Base-by-base conservation (phyloP, 2,888 invertebrate genomes). In the Tuberolachnus salignus region DNA sequence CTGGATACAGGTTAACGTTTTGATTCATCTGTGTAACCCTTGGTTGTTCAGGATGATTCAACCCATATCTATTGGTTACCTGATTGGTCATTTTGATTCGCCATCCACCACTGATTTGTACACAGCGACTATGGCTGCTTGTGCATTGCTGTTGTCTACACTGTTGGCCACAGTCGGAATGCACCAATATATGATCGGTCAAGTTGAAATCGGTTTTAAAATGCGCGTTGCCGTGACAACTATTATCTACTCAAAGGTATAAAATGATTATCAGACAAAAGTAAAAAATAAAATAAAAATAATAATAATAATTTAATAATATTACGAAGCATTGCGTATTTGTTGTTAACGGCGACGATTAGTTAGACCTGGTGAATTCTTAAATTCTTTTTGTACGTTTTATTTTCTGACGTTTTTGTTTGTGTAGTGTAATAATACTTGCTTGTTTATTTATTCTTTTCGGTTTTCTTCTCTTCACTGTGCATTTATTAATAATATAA, bases 131-230 rank as follows among this genome's bases (percentile, higher is more conserved):
- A 85, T 92, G 69, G 94, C 92, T 85, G 93, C 94, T 1, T 88
- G 87, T 0, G 91, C 90, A 3, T 90, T 95, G 46, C 89, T 93
- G 16, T 83, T 91, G 23, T 92, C 92, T 83, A 92, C 93, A 0
- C 90, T 91, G 0, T 84, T 92, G 64, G 92, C 92, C 84, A 91
- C 94, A 34, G 87, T 94, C 82, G 66, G 72, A 66, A 59, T 80
- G 46, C 80, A 81, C 57, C 80, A 80, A 23, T 66, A 72, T 71
- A 80, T 80, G 80, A 66, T 81, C 88, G 91, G 91, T 21, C 89
- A 93, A 21, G 87, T 92, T 78, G 91, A 93, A 83, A 89, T 93
- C 85, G 94, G 95, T 67, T 93, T 94, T 93, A 90, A 92, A 85
- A 88, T 94, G 84, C 87, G 95, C 13, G 90, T 95, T 0, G 93